Percentiles rank a stretch among this genome's conserved stretches.
These are phyloP conservation scores for Conopomorpha cramerella DNA, from an alignment of 1,140 invertebrate species.

Conservation along the genomic window DNA sequence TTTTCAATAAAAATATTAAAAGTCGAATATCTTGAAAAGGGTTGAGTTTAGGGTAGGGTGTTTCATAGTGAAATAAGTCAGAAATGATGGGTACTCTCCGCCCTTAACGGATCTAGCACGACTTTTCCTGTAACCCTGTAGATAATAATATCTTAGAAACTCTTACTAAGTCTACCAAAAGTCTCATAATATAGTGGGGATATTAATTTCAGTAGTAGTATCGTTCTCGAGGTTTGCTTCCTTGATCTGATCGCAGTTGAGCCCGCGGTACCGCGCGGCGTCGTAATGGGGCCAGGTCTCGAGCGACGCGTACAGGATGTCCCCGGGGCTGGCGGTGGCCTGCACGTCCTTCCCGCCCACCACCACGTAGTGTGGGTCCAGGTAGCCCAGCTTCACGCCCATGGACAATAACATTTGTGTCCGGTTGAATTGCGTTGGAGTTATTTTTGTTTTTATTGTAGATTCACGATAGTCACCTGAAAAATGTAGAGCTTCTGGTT, in stretches of 20 bases:
- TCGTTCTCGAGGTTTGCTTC: too few species aligned
- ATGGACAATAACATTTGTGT: slow-evolving; percentile 21
- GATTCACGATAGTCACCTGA: slow-evolving; percentile 39
- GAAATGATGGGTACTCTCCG: too few species aligned
- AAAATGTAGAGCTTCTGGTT: slow-evolving; percentile 1
- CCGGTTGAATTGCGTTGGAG: slow-evolving; percentile 17
- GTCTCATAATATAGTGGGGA: too few species aligned
- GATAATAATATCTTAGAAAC: too few species aligned
- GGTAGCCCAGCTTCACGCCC: slow-evolving; percentile 20
- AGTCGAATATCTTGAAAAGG: too few species aligned
- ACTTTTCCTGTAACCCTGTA: too few species aligned
- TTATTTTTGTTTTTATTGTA: slow-evolving; percentile 18
- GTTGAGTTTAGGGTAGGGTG: too few species aligned
- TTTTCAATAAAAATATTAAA: too few species aligned
- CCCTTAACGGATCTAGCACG: too few species aligned
- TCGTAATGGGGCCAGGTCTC: background rate
- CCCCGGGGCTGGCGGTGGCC: background rate
- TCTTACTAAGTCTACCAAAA: too few species aligned
- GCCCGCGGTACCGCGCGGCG: background rate
- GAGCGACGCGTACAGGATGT: background rate
- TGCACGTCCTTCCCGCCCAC: slow-evolving; percentile 16
- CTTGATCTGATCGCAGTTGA: background rate
- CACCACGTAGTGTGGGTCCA: slow-evolving; percentile 22
- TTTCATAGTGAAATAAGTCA: too few species aligned
- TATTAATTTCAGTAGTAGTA: too few species aligned